Percentiles rank a stretch among this genome's conserved stretches.
These are phyloP conservation scores for Acronicta alni DNA, from an alignment of 2,888 invertebrate genomes.

Conservation along the genomic window DNA sequence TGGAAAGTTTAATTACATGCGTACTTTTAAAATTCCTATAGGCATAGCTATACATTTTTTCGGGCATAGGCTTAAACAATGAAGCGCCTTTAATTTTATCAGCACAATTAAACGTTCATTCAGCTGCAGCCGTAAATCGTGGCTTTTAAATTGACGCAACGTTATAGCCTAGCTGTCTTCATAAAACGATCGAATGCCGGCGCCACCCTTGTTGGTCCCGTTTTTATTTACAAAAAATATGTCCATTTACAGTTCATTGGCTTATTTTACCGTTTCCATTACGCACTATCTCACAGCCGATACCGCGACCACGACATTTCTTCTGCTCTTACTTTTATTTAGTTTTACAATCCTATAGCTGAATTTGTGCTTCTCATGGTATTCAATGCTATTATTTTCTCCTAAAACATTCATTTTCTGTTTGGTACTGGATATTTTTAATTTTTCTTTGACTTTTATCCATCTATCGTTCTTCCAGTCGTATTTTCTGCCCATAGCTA, in stretches of 20 bases:
- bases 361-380: slow-evolving; percentile 81
- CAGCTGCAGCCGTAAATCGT: slow-evolving; percentile 51
- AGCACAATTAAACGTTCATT: slow-evolving; percentile 34
- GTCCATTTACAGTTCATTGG: slow-evolving; percentile 52
- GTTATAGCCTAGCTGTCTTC: slow-evolving; percentile 51
- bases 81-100: slow-evolving; percentile 45
- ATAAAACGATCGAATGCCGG: slow-evolving; percentile 57
- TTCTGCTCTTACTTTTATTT: slow-evolving; percentile 81
- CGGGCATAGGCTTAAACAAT: slow-evolving; percentile 42
- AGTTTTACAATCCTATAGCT: slow-evolving; percentile 82
- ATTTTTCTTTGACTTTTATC: slow-evolving; percentile 82
- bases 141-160: slow-evolving; percentile 49
- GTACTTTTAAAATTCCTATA: slow-evolving; percentile 39
- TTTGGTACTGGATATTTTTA: slow-evolving; percentile 50
- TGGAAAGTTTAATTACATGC: slow-evolving; percentile 48
- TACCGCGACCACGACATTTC: slow-evolving; percentile 83
- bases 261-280: slow-evolving; percentile 33
- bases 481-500: slow-evolving; percentile 80
- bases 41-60: slow-evolving; percentile 43
- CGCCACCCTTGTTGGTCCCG: slow-evolving; percentile 81
- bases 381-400: slow-evolving; percentile 62
- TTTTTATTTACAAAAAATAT: slow-evolving; percentile 72
- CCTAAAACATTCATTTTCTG: slow-evolving; percentile 44
- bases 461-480: slow-evolving; percentile 87
- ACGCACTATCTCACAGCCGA: slow-evolving; percentile 83